Evolutionary conservation across 1,140 invertebrate genomes (phyloP).

Genomic region (Delia radicum): DNA sequence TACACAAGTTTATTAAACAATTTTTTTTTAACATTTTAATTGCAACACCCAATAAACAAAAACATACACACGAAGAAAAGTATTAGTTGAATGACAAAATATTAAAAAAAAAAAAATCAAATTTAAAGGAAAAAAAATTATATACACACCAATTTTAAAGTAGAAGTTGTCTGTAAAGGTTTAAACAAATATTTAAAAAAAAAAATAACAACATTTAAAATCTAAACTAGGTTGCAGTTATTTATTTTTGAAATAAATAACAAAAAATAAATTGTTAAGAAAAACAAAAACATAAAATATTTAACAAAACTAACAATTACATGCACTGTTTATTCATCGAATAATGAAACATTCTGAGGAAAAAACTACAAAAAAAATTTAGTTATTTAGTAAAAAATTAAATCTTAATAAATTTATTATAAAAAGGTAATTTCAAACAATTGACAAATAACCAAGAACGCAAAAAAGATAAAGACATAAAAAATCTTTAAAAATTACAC

Average conservation of each 20-base stretch:
- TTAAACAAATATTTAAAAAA: neutral
- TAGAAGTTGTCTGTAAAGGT: slow-evolving; percentile 16
- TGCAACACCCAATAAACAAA: neutral
- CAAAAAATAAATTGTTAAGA: slow-evolving; percentile 14
- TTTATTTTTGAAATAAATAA: slow-evolving; percentile 29
- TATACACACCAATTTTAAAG: slow-evolving; percentile 14
- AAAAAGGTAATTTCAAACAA: neutral
- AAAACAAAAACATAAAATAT: slow-evolving; percentile 3
- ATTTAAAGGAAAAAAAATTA: neutral
- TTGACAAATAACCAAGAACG: neutral
- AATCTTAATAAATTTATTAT: neutral
- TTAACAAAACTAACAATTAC: neutral
- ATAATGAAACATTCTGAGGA: slow-evolving; percentile 28
- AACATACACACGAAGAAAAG: neutral
- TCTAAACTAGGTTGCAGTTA: slow-evolving; percentile 31
- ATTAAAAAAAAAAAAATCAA: neutral
- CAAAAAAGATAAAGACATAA: neutral
- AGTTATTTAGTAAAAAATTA: neutral
- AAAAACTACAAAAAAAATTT: slow-evolving; percentile 3
- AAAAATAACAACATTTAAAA: neutral
- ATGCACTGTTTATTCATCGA: slow-evolving; percentile 56
- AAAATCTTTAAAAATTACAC: slow-evolving; percentile 1
- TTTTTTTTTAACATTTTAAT: neutral
- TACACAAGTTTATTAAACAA: neutral
- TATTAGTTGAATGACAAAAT: too few relatives aligned